Conservation (phyloP, 2,113 vertebrate genomes). For the Tragelaphus scriptus region DNA sequence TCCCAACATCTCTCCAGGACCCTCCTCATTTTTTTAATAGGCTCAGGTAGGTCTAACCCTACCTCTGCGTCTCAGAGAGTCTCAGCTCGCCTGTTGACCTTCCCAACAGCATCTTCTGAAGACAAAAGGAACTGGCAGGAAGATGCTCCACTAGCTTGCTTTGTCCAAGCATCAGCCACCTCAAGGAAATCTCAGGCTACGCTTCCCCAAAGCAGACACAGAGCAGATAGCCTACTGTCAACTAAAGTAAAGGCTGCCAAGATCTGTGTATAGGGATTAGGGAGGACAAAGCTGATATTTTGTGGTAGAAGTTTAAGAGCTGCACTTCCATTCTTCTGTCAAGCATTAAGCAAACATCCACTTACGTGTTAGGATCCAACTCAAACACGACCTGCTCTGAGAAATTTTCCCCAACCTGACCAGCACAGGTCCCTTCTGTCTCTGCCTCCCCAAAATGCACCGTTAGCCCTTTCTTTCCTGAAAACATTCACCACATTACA, state of each 20-base stretch:
- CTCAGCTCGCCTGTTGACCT: accelerated
- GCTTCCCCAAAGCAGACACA: background rate
- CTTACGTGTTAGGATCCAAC: background rate
- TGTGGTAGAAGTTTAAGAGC: background rate
- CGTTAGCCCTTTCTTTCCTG: background rate
- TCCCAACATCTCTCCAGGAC: background rate
- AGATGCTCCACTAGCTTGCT: background rate
- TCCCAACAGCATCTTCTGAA: background rate
- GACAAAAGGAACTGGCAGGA: background rate
- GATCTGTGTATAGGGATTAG: background rate
- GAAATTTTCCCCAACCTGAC: background rate
- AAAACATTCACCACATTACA: background rate
- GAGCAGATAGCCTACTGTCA: background rate
- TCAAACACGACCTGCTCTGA: background rate
- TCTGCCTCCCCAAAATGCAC: background rate
- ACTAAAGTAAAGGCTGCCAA: background rate
- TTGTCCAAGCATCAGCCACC: background rate
- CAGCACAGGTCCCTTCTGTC: background rate
- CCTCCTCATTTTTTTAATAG: background rate
- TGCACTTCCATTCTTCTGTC: background rate
- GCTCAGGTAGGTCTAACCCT: accelerated
- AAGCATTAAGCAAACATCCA: background rate
- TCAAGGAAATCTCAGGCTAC: background rate
- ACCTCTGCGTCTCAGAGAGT: background rate
- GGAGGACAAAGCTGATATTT: background rate